Evolutionary conservation across 2,113 vertebrate genomes (phyloP), one percentile per base, ranked within the genome.

Genomic region (Prochilodus magdalenae): DNA sequence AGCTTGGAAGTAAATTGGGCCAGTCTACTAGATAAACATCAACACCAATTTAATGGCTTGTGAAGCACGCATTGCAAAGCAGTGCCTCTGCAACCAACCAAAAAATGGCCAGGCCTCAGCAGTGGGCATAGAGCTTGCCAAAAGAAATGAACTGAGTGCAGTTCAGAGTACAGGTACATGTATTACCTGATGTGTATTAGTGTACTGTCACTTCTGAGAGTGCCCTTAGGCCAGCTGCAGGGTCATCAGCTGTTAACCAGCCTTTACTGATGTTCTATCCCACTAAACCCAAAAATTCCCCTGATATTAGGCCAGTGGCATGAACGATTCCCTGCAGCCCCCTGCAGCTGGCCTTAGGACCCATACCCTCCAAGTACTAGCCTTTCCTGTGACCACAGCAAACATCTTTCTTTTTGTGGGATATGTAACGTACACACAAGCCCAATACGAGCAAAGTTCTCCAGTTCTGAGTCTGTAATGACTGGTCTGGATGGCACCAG

Each of bases 401-500:
- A n/a, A 13, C 13, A 60, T 26, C 22, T 60, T 26, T 0, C 10
- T 24, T n/a, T 57, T 16, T 57, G 20, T 57, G 14, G n/a, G 55
- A 2, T n/a, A 8, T 77, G 5, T 53, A 33, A 30, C 27, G 30
- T 6, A 66, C 29, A 27, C 15, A 77, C 5, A 62, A 3, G 30
- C 12, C 29, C 11, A 22, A 26, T 47, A 63, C 72, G 65, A 82
- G 65, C 53, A 71, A 72, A 36, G 33, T 60, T n/a, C 74, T 62
- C 66, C 33, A 29, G 92, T 94, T 94, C 94, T 92, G 93, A 91
- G 88, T 94, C 92, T 44, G 40, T 94, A 95, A 96, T 95, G 95
- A 95, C 93, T 95, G 36, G 94, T 93, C 94, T 95, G 94, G 93
- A 93, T 94, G 94, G 94, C 94, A 95, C 94, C 96, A 95, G 94